Conservation (phyloP, 2,113 vertebrate genomes). For the Centrocercus urophasianus region DNA sequence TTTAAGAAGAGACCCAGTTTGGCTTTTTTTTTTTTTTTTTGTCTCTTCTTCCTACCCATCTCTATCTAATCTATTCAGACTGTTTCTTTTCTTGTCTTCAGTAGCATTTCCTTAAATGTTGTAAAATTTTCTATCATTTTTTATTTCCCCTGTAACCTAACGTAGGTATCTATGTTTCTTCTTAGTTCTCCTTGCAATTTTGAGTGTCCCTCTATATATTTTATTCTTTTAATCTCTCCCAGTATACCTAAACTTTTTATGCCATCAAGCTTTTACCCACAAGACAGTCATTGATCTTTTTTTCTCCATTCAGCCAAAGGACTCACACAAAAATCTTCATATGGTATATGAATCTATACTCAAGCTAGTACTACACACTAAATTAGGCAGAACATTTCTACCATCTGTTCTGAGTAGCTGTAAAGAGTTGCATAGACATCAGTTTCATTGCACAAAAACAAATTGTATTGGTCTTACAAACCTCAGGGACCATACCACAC, state of each 20-base stretch:
- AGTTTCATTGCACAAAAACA: background rate
- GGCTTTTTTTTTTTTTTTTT: too few relatives aligned
- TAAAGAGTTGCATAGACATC: background rate
- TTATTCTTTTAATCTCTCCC: background rate
- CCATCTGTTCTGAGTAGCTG: conserved; percentile 59
- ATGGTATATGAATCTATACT: conserved; percentile 29
- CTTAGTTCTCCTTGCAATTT: background rate
- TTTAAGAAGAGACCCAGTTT: background rate
- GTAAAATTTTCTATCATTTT: background rate
- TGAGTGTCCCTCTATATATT: background rate
- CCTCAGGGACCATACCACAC: conserved; percentile 33
- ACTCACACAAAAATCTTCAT: conserved; percentile 19
- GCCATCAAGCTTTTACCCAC: background rate
- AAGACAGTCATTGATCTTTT: background rate
- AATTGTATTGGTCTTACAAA: conserved; percentile 30
- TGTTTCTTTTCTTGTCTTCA: background rate
- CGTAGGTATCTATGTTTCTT: background rate
- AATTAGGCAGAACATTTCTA: conserved; percentile 54
- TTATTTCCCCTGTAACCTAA: background rate
- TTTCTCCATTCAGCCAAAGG: background rate
- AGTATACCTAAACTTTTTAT: background rate
- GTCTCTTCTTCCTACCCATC: background rate
- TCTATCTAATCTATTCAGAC: background rate
- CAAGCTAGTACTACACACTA: conserved; percentile 40
- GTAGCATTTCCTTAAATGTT: background rate